phyloP scores from a whole-genome alignment of 2,797 vertebrate species.

The Odontamblyopus lacepedii region DNA sequence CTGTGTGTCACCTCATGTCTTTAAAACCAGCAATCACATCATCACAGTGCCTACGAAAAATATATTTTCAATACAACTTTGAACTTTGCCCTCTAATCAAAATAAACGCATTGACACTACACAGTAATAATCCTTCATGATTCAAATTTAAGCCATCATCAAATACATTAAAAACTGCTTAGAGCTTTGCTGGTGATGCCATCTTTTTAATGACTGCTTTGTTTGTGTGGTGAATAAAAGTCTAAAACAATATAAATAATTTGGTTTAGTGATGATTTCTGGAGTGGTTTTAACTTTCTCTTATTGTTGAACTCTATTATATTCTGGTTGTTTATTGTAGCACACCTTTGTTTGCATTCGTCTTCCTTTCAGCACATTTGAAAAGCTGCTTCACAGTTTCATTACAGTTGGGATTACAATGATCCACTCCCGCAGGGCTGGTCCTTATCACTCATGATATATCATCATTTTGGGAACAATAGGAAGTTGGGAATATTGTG shows the following conservation, averaged over 20 bases:
- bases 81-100: constrained; percentile 22
- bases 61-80: not conserved
- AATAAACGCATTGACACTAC: constrained; percentile 20
- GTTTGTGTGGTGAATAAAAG: not conserved
- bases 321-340: too few species aligned
- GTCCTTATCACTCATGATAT: too few species aligned
- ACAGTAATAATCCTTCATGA: constrained; percentile 17
- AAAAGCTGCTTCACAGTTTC: too few species aligned
- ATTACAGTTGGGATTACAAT: too few species aligned
- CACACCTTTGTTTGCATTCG: too few species aligned
- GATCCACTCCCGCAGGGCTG: too few species aligned
- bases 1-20: not conserved
- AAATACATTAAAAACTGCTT: not conserved
- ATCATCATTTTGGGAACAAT: too few species aligned
- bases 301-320: not conserved
- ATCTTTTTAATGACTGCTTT: not conserved
- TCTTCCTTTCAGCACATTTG: too few species aligned
- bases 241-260: not conserved
- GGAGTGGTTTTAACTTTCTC: not conserved
- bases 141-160: not conserved
- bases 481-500: too few species aligned
- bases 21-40: not conserved
- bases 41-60: not conserved
- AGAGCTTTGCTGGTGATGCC: not conserved
- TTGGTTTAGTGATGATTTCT: not conserved